These are phyloP conservation scores for Podarcis cretensis DNA, from an alignment of 2,113 vertebrate species.

Conservation along the genomic window DNA sequence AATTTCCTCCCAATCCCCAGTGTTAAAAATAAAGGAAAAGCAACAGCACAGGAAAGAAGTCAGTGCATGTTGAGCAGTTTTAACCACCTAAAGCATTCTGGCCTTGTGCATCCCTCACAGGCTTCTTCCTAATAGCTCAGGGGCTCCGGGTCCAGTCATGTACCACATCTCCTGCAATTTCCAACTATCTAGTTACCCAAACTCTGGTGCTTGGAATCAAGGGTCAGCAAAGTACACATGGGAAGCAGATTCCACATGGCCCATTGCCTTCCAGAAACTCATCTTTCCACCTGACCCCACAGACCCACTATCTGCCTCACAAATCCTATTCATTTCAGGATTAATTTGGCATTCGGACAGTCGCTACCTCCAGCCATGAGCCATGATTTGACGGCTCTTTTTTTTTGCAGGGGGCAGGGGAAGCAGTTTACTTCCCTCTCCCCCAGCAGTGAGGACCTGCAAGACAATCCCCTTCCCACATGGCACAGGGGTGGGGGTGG, in stretches of 20 bases:
- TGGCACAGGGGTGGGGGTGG: too few relatives aligned
- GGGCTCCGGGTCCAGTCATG: not conserved
- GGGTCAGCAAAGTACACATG: not conserved
- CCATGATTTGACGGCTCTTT: too few relatives aligned
- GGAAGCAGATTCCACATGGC: not conserved
- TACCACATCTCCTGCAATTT: not conserved
- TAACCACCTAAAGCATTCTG: not conserved
- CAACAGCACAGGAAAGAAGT: not conserved
- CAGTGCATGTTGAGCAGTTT: not conserved
- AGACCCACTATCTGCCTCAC: not conserved
- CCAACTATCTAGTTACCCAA: not conserved
- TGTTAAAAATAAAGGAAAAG: not conserved
- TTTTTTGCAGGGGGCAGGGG: too few relatives aligned
- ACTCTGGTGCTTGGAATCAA: not conserved
- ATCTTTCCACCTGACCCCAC: not conserved
- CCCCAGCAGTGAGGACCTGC: not conserved
- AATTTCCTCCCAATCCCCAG: accelerated
- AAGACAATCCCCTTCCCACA: conserved; percentile 47
- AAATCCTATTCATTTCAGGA: not conserved
- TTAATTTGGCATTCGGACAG: not conserved
- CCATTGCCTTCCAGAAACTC: not conserved
- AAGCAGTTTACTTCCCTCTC: not conserved
- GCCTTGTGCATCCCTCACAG: not conserved
- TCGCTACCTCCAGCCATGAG: not conserved
- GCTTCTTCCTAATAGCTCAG: not conserved